Evolutionary conservation across 2,797 vertebrate genomes (phyloP).

Genomic region (Lerista edwardsae): DNA sequence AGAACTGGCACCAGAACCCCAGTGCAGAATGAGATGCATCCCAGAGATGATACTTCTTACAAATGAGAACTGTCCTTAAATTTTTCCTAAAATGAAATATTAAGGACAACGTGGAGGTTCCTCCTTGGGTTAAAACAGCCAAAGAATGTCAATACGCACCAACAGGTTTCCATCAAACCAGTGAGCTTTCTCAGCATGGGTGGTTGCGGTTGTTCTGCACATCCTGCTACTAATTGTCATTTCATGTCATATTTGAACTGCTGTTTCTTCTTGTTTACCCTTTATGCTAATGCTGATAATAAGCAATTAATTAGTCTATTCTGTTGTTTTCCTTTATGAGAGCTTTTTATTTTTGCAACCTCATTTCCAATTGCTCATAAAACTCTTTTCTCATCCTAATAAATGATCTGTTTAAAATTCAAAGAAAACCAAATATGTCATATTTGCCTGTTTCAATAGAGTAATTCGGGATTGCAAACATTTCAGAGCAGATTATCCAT

Average conservation of each 20-base stretch:
- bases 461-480: conserved; percentile 21
- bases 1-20: neutral
- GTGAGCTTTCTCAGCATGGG: conserved; percentile 4
- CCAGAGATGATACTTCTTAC: neutral
- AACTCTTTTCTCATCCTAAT: conserved; percentile 27
- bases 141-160: neutral
- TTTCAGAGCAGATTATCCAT: conserved; percentile 29
- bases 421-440: conserved; percentile 15
- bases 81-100: neutral
- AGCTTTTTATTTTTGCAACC: neutral
- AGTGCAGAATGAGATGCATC: neutral
- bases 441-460: conserved; percentile 4
- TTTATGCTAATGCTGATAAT: neutral
- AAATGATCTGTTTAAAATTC: conserved; percentile 21
- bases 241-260: neutral
- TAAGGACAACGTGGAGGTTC: neutral
- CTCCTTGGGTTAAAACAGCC: neutral
- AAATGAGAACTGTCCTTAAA: conserved; percentile 18
- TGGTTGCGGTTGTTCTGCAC: neutral
- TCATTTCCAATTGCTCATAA: conserved; percentile 17
- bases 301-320: conserved; percentile 1
- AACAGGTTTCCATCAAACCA: neutral
- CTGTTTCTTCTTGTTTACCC: neutral
- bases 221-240: conserved; percentile 27
- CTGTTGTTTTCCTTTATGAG: conserved; percentile 16